Base-by-base conservation (phyloP, 2,113 vertebrate species). In the Xiphophorus maculatus region DNA sequence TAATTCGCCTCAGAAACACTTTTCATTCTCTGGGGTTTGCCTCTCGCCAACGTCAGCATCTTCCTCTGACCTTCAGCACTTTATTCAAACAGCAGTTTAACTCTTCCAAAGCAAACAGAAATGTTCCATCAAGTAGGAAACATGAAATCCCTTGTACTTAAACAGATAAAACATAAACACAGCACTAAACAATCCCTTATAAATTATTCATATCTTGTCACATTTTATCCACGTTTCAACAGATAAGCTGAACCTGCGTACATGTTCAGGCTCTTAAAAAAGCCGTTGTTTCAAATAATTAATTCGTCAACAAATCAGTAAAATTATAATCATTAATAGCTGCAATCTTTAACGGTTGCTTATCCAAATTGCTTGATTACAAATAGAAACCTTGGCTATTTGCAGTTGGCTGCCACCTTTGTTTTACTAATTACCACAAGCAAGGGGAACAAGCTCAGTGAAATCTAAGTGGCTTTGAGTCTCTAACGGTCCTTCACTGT, bases 381-480 rank as follows among this genome's bases (percentile, higher is more conserved):
- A 66, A 28, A 19, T 63, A 66, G 6, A 10, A 28, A 70, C 29
- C 13, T 29, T 66, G 58, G 72, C 68, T 80, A 63, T 74, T 81
- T 74, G 75, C 10, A 66, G 62, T 82, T 80, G 75, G 80, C 88
- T 66, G 69, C 71, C 62, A 51, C 54, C 44, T 28, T 12, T 61
- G 32, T 84, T 70, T 77, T 70, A 70, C 81, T 63, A 70, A 66
- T 82, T 76, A 76, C 60, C 66, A 72, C 87, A 91, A 91, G 84
- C 85, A 89, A 92, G 91, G 87, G 29, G 77, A 87, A 84, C 61
- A 81, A 87, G 77, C 80, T 83, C 69, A 63, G 29, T 89, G 79
- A 81, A 79, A 87, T 84, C 81, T 84, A 86, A 86, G 78, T 66
- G 70, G 74, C 54, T 75, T 42, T 77, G 35, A 62, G 66, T 76